A percentile compares a stretch with the other conserved stretches of the same genome.
Evolutionary conservation across 2,888 invertebrate genomes (phyloP).

Genomic region (Calameuta pallipes): DNA sequence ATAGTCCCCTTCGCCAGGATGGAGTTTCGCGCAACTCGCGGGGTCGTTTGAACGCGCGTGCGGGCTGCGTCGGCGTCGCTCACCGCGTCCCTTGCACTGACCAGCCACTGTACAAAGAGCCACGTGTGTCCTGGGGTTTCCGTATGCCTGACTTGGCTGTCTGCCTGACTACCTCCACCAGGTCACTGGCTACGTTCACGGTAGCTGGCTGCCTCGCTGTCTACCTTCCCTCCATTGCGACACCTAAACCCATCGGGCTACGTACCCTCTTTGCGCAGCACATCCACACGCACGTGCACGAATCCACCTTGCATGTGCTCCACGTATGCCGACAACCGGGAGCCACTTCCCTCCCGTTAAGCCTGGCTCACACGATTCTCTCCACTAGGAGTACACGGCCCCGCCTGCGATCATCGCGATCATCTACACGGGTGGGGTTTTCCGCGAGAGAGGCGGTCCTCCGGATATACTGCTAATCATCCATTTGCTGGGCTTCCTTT

Average conservation of each 20-base stretch:
- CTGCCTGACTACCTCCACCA: neutral
- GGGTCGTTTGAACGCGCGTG: constrained; percentile 26
- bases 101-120: neutral
- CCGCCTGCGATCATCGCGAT: constrained; percentile 14
- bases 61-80: constrained; percentile 24
- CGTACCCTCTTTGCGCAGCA: constrained; percentile 28
- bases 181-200: constrained; percentile 2
- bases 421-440: neutral
- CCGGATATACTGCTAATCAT: constrained; percentile 1
- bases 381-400: constrained; percentile 18
- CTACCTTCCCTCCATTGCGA: constrained; percentile 2
- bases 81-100: constrained; percentile 14
- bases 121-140: constrained; percentile 10
- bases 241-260: neutral
- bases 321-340: neutral
- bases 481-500: constrained; percentile 1
- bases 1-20: neutral
- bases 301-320: constrained; percentile 31
- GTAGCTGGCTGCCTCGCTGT: neutral
- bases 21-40: constrained; percentile 3
- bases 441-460: constrained; percentile 11
- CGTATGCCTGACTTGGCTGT: constrained; percentile 8
- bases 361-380: neutral
- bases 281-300: constrained; percentile 36
- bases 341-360: neutral